Base-by-base conservation (phyloP, 2,888 invertebrate genomes). In the Conops quadrifasciatus region DNA sequence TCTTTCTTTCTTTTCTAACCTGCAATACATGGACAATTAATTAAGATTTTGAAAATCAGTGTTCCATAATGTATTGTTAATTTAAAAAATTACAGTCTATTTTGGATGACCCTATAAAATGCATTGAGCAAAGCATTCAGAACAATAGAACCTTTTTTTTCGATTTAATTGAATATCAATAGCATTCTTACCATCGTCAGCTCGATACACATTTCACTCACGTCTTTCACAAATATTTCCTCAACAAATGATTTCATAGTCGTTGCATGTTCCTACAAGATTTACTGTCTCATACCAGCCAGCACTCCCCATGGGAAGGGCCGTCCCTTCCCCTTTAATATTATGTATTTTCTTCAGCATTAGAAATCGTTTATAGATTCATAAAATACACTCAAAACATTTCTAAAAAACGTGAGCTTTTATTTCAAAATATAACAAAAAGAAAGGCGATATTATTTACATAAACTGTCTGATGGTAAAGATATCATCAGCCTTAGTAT, bases 311-410 rank as follows among this genome's bases (percentile, higher is more conserved):
- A 9, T 36, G 4, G 5, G 4, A 7, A 9, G 9, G 36, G 0
- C 49, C 24, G 30, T 36, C 24, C 19, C 21, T n/a, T 58, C 16
- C 11, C 26, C n/a, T 16, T 15, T 26, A 56, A 53, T 66, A 43
- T 28, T 66, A 2, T 47, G 51, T 36, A 36, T 36, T 36, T 63
- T 63, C 16, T 19, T 36, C 53, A 56, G 36, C 53, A 19, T 66
- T 66, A 67, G 59, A 67, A 59, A 58, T 67, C 30, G 59, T 59
- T 67, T 67, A 59, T 47, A 49, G 45, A 67, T 59, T 67, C 59
- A 15, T 11, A 49, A 59, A 59, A 60, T 59, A 58, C 67, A 30
- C 59, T 36, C 53, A 56, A 36, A 66, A 16, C 51, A 51, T 28
- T 53, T 56, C n/a, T 21, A 45, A 19, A n/a, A 60, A 53, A 36